Conservation (phyloP, 1,140 invertebrate species). For the Mycetomoellerius zeteki region DNA sequence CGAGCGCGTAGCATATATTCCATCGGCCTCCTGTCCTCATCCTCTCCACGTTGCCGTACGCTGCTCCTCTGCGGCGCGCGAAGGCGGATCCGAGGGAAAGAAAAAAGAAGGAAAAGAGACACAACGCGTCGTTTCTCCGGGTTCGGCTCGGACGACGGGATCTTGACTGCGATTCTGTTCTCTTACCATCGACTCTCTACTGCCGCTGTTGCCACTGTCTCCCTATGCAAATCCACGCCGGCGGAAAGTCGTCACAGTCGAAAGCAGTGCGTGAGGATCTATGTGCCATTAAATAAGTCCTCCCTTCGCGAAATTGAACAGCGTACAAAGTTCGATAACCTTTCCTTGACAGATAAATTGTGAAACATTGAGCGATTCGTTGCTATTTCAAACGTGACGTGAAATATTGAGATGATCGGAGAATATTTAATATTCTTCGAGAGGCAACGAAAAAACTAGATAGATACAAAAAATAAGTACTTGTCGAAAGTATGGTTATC, state of each 20-base stretch:
- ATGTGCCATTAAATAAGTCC: constrained; percentile 26
- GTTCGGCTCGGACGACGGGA: constrained; percentile 39
- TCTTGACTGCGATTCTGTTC: constrained; percentile 44
- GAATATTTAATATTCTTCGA: background rate
- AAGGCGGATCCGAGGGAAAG: constrained; percentile 17
- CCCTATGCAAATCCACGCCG: constrained; percentile 36
- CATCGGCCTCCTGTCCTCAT: constrained; percentile 62
- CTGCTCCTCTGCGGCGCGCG: constrained; percentile 31
- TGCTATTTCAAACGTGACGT: constrained; percentile 6
- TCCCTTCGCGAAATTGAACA: background rate
- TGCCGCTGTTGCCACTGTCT: background rate
- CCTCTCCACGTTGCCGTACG: constrained; percentile 31
- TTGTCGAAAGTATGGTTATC: background rate
- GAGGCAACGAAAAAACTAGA: background rate
- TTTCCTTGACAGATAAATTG: background rate
- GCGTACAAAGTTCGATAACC: constrained; percentile 13
- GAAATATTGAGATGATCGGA: constrained; percentile 27
- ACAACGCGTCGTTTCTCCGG: constrained; percentile 32
- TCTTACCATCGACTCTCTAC: background rate
- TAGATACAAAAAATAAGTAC: background rate
- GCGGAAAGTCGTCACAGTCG: constrained; percentile 38
- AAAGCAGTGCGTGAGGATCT: constrained; percentile 21
- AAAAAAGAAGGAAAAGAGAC: too few species aligned
- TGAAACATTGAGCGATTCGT: constrained; percentile 39
- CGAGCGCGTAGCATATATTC: constrained; percentile 76